Evolutionary conservation across 2,113 vertebrate genomes (phyloP), one percentile per base, ranked within the genome.

Genomic region (Stercorarius parasiticus): DNA sequence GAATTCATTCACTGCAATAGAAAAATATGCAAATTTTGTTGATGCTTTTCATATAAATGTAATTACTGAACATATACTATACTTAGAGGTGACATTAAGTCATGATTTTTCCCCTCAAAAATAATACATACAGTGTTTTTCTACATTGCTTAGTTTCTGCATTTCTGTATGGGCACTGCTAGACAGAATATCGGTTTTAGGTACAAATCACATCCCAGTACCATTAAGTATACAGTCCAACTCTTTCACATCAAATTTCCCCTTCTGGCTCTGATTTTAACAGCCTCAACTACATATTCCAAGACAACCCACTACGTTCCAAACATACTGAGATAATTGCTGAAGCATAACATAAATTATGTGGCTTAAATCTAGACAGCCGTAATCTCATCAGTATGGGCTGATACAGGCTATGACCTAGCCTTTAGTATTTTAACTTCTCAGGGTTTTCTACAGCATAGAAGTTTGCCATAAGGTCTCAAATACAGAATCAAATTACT

Each of bases 1-100:
- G 97, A 99, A 99, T 97, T 99, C 99, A 93, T 99, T 99, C 88
- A 99, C 99, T 99, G 95, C 71, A 97, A 97, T 36, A 86, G 96
- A 92, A 86, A 92, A 93, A 86, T 6, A 91, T 6, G 34, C 5
- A 15, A 71, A 55, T 59, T 38, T 71, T 4, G 2, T 65, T 71
- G 36, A 50, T 72, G 38, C 8, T 91, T 78, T 62, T 76, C 58
- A 79, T 43, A 26, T 34, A 65, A 49, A 55, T n/a, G 27, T 50
- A 36, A 66, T 82, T 81, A 73, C 64, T 81, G 30, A 86, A 72
- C 23, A 58, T 19, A 47, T 6, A 55, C 43, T 86, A 40, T 21
- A 50, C 18, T 83, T 0, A 94, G 43, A 90, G 21, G 34, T 74
- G 59, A 64, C 29, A 86, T 32, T 32, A 82, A 61, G 8, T 43